phyloP scores from a whole-genome alignment of 2,888 invertebrate genomes.

The Argyra leucocephala region DNA sequence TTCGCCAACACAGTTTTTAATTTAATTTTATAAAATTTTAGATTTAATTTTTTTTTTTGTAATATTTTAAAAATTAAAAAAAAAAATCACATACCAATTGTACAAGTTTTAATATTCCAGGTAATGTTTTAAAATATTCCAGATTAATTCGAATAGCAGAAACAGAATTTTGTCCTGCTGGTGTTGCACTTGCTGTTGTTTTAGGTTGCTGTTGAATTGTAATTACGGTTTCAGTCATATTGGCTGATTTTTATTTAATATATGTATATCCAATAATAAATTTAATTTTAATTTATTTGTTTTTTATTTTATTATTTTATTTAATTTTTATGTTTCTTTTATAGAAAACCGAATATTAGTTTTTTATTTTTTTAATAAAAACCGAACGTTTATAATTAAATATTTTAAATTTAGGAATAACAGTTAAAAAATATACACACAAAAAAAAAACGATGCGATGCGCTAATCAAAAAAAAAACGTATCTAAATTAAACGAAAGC shows the following conservation, averaged over 20 bases:
- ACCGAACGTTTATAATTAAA: background rate
- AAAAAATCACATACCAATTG: conserved; percentile 59
- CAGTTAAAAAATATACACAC: background rate
- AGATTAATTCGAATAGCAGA: conserved; percentile 67
- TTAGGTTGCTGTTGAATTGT: conserved; percentile 53
- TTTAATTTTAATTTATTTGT: background rate
- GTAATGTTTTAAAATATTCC: conserved; percentile 69
- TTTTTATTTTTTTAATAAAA: background rate
- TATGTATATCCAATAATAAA: background rate
- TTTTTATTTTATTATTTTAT: background rate
- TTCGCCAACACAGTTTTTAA: background rate
- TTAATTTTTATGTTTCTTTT: background rate
- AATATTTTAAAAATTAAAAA: background rate
- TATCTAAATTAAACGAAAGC: conserved; percentile 1
- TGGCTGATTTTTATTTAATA: conserved; percentile 31
- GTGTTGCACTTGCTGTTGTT: conserved; percentile 36
- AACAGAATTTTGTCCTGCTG: conserved; percentile 42
- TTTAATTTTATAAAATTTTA: background rate
- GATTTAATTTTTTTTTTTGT: background rate
- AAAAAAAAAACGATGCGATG: background rate
- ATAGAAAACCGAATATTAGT: background rate
- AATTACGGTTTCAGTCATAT: conserved; percentile 78
- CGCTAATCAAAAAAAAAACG: background rate
- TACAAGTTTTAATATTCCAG: conserved; percentile 70
- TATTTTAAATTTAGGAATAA: background rate